These are phyloP conservation scores for Drosophila incognita DNA, from an alignment of 2,888 invertebrate species.

Conservation along the genomic window DNA sequence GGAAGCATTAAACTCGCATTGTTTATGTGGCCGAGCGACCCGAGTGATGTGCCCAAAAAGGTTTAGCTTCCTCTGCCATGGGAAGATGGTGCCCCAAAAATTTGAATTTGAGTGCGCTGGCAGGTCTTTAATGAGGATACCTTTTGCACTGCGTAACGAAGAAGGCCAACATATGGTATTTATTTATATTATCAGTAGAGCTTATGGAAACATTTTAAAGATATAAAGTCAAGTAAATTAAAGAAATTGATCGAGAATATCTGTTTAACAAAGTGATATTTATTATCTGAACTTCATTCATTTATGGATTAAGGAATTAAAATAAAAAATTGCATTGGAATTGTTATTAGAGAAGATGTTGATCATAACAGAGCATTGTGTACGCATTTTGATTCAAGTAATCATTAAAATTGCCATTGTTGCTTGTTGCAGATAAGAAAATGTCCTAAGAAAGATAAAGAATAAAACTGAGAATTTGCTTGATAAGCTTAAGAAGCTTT, in stretches of 20 bases:
- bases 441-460: background rate
- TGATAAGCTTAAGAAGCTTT: background rate
- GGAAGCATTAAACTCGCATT: slow-evolving; percentile 72
- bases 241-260: background rate
- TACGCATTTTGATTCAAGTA: background rate
- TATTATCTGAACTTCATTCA: background rate
- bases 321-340: background rate
- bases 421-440: background rate
- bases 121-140: slow-evolving; percentile 41
- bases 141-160: slow-evolving; percentile 12
- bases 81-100: slow-evolving; percentile 43
- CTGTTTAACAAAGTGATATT: background rate
- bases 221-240: background rate
- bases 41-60: slow-evolving; percentile 42
- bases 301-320: background rate
- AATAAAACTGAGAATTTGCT: background rate
- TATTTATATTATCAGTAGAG: slow-evolving; percentile 4
- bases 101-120: slow-evolving; percentile 52
- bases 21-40: slow-evolving; percentile 61
- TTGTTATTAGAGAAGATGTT: background rate
- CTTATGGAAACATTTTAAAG: background rate
- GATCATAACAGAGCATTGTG: background rate
- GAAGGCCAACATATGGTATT: slow-evolving; percentile 32
- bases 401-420: background rate
- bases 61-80: slow-evolving; percentile 24